These are phyloP conservation scores for Amphiura filiformis DNA, from an alignment of 35 echinoderm and acorn worm genomes.

Conservation along the genomic window DNA sequence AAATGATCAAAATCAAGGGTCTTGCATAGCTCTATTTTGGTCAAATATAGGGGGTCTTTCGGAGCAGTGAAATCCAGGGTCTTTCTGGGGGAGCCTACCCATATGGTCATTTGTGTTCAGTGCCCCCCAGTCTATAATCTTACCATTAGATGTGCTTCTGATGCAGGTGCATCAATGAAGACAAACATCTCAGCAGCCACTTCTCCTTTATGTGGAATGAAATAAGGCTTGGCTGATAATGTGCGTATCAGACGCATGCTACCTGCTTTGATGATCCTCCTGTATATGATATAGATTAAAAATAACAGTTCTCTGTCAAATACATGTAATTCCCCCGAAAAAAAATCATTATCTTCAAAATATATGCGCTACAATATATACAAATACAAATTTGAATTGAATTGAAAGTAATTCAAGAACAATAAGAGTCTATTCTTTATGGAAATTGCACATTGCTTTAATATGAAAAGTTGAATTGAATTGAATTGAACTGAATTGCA, in stretches of 20 bases:
- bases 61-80: too few relatives aligned
- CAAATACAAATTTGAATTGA: too few relatives aligned
- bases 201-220: slow-evolving; percentile 44
- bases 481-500: background rate
- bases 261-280: slow-evolving; percentile 31
- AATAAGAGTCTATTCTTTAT: too few relatives aligned
- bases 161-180: slow-evolving; percentile 32
- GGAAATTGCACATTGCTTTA: too few relatives aligned
- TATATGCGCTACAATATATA: background rate
- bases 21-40: too few relatives aligned
- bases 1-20: too few relatives aligned
- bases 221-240: slow-evolving; percentile 46
- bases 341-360: background rate
- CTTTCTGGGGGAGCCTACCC: too few relatives aligned
- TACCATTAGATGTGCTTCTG: slow-evolving; percentile 45
- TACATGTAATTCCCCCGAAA: background rate
- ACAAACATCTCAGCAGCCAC: slow-evolving; percentile 46
- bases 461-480: background rate
- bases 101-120: background rate
- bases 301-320: background rate
- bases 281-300: slow-evolving; percentile 22
- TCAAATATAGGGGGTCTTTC: too few relatives aligned
- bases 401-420: too few relatives aligned
- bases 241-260: slow-evolving; percentile 40
- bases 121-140: background rate